phyloP scores from a whole-genome alignment of 2,797 vertebrate genomes.

The Typhlichthys subterraneus region DNA sequence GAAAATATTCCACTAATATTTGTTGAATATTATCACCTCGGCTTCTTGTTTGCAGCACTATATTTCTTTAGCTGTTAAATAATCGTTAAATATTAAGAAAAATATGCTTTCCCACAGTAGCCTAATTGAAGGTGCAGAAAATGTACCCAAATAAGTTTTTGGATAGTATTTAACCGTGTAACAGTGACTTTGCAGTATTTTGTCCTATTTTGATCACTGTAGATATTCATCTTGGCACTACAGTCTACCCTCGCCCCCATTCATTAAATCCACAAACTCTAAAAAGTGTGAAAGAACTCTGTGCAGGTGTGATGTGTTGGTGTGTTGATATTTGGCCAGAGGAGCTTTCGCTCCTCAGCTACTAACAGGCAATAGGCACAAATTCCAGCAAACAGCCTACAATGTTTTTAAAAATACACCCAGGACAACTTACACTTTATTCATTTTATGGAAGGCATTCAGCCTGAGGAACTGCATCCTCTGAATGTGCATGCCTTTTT shows the following conservation, averaged over 20 bases:
- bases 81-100: constrained; percentile 39
- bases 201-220: constrained; percentile 32
- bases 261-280: no score
- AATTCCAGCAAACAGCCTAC: neutral
- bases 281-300: no score
- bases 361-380: neutral
- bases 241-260: neutral
- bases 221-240: constrained; percentile 40
- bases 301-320: neutral
- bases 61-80: constrained; percentile 49
- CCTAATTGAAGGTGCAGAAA: constrained; percentile 22
- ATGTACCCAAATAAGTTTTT: constrained; percentile 32
- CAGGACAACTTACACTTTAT: no score
- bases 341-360: neutral
- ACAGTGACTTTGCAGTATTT: constrained; percentile 20
- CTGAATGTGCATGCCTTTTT: no score
- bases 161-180: constrained; percentile 35
- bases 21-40: constrained; percentile 57
- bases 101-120: constrained; percentile 16
- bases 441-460: no score
- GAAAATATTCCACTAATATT: constrained; percentile 55
- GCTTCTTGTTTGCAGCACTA: constrained; percentile 48
- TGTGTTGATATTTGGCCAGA: neutral
- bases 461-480: no score
- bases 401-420: neutral